Percentiles rank a stretch among this genome's conserved stretches.
Conservation (phyloP, 2,797 vertebrate species). For the Rhynchotus rufescens region DNA sequence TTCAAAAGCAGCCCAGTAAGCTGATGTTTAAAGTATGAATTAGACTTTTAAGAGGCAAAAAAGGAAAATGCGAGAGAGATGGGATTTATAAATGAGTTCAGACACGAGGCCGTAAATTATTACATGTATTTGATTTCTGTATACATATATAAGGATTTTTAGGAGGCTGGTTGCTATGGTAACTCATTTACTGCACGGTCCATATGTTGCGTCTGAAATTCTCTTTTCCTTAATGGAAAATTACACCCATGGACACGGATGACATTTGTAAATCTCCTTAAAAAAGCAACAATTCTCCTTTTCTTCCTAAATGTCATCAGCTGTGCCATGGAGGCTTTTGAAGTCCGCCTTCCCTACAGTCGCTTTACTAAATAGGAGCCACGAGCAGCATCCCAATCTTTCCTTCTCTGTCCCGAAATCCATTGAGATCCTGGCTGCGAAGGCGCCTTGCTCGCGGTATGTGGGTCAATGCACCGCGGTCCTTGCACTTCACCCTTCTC, state of each 20-base stretch:
- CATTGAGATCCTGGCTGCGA: background rate
- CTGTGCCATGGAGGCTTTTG: conserved; percentile 57
- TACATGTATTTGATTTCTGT: conserved; percentile 41
- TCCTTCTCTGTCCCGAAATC: background rate
- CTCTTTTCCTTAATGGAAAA: conserved; percentile 63
- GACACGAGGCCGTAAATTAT: background rate
- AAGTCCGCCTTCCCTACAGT: conserved; percentile 36
- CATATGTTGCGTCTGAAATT: conserved; percentile 58
- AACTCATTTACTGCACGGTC: conserved; percentile 61
- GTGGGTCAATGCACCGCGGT: background rate
- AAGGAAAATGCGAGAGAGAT: background rate
- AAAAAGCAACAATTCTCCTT: conserved; percentile 39
- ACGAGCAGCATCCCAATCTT: conserved; percentile 32
- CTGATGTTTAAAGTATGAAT: background rate
- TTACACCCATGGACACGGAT: conserved; percentile 65
- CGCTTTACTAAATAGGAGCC: conserved; percentile 21
- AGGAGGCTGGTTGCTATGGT: conserved; percentile 65
- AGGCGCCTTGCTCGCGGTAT: background rate
- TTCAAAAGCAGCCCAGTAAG: background rate
- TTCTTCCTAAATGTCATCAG: conserved; percentile 60
- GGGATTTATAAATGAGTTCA: conserved; percentile 7
- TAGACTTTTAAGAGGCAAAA: conserved; percentile 16
- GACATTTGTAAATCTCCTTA: conserved; percentile 57
- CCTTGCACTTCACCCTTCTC: background rate
- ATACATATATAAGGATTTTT: conserved; percentile 29